phyloP scores from a whole-genome alignment of 2,888 invertebrate genomes.

The Tachina grossa region DNA sequence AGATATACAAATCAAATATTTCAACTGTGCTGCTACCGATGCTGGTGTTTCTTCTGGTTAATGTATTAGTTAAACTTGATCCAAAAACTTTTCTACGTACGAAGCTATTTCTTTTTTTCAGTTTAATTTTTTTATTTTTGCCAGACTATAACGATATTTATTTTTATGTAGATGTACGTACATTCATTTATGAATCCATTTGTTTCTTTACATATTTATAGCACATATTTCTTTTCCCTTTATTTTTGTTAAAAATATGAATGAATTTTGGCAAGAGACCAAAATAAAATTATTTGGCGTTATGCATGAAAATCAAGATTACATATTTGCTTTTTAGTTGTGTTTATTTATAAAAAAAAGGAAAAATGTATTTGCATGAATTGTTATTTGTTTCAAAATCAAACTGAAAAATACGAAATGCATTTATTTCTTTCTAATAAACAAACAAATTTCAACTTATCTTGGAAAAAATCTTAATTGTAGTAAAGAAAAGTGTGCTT shows the following conservation, averaged over 20 bases:
- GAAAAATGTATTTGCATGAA: neutral
- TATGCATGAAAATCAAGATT: conserved; percentile 64
- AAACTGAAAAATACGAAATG: conserved; percentile 7
- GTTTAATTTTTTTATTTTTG: neutral
- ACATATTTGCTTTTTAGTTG: conserved; percentile 27
- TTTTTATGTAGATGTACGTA: neutral
- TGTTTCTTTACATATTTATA: conserved; percentile 24
- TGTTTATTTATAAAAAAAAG: conserved; percentile 10
- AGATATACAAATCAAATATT: conserved; percentile 19
- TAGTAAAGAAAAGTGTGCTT: neutral
- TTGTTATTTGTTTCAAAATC: neutral
- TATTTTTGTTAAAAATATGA: conserved; percentile 34
- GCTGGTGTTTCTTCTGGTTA: conserved; percentile 37
- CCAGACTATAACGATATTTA: conserved; percentile 13
- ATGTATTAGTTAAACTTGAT: conserved; percentile 66
- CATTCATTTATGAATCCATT: conserved; percentile 50
- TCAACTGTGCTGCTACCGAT: conserved; percentile 16
- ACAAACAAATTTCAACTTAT: conserved; percentile 8
- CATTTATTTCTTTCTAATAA: neutral
- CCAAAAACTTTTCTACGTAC: conserved; percentile 33
- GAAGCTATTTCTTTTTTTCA: conserved; percentile 18
- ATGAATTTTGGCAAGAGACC: conserved; percentile 62
- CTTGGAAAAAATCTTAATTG: neutral
- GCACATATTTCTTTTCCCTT: neutral
- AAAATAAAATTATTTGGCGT: conserved; percentile 63